Conservation (phyloP, 1,140 invertebrate genomes). For the Vollenhovia emeryi region DNA sequence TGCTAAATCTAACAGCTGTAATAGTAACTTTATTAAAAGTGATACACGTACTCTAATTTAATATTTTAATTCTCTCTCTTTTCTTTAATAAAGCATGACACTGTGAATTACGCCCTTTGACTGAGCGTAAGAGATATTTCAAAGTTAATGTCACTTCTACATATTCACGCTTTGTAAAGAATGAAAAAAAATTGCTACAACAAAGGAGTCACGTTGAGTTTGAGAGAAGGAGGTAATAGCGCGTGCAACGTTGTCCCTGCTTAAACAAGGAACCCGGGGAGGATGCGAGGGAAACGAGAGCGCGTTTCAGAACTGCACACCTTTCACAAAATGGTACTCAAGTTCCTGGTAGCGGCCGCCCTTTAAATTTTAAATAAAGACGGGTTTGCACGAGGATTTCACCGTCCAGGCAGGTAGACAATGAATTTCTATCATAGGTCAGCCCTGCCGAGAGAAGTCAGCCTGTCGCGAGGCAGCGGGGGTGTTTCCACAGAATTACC, state of each 20-base stretch:
- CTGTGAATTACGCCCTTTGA: not conserved
- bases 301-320: not conserved
- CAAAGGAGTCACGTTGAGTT: not conserved
- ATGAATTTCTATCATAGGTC: slow-evolving; percentile 33
- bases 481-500: slow-evolving; percentile 22
- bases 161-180: slow-evolving; percentile 11
- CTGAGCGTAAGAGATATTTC: not conserved
- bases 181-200: not conserved
- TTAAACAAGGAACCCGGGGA: not conserved
- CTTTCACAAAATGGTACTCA: slow-evolving; percentile 12
- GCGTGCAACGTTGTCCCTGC: not conserved
- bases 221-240: slow-evolving; percentile 23
- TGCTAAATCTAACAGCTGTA: not conserved
- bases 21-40: not conserved
- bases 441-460: not conserved
- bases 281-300: slow-evolving; percentile 1
- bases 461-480: not conserved
- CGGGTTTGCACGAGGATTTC: not conserved
- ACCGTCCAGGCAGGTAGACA: slow-evolving; percentile 1
- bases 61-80: not conserved
- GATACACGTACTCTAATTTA: not conserved
- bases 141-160: slow-evolving; percentile 25
- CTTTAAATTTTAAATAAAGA: slow-evolving; percentile 65
- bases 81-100: not conserved
- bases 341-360: not conserved